Evolutionary conservation across 2,797 vertebrate genomes (phyloP).

Genomic region (Lepilemur septentrionalis): DNA sequence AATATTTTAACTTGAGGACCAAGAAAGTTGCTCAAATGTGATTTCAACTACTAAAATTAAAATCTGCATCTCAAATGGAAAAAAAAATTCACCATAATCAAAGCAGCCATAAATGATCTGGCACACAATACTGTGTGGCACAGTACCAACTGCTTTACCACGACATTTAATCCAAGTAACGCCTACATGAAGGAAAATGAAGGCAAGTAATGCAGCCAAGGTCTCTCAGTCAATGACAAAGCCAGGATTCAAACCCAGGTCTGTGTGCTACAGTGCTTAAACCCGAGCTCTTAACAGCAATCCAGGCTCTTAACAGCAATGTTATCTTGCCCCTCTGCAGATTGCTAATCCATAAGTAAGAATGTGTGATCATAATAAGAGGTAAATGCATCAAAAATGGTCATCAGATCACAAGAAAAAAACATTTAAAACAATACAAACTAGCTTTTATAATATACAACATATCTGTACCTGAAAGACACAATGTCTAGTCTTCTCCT

Average conservation of each 20-base stretch:
- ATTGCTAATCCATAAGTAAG: neutral
- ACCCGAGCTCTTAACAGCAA: neutral
- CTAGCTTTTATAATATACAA: neutral
- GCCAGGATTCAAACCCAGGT: neutral
- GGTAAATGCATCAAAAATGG: neutral
- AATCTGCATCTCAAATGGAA: neutral
- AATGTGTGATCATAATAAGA: neutral
- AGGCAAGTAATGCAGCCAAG: neutral
- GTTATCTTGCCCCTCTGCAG: neutral
- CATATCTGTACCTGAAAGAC: neutral
- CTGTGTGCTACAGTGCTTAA: neutral
- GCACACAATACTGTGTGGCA: neutral
- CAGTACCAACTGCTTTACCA: neutral
- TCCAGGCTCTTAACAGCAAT: neutral
- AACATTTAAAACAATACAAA: neutral
- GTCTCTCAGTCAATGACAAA: neutral
- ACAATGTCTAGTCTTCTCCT: neutral
- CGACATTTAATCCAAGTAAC: neutral
- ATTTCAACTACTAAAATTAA: neutral
- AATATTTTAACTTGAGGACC: neutral
- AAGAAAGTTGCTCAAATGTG: neutral
- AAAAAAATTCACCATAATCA: neutral
- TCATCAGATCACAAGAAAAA: neutral
- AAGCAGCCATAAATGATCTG: neutral
- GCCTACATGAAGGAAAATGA: neutral